Percentiles rank a stretch among this genome's conserved stretches.
These are phyloP conservation scores for Pachyseris speciosa DNA, from an alignment of 64 coral and sea anemone genomes.

Conservation along the genomic window DNA sequence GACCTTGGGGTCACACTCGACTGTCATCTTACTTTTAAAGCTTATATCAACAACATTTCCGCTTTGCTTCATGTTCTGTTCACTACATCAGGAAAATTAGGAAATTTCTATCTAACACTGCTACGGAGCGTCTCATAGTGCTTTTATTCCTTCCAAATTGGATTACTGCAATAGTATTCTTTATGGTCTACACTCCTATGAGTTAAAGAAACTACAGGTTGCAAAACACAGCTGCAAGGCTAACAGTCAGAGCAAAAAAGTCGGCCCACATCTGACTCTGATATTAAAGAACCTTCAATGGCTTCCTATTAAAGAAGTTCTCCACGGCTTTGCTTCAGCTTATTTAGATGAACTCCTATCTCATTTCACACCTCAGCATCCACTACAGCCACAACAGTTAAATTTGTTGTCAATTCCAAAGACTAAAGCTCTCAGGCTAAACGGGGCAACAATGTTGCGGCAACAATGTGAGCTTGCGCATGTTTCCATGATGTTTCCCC, in stretches of 20 bases:
- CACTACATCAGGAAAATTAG: no score
- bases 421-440: no score
- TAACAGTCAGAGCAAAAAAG: background rate
- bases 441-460: no score
- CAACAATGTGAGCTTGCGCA: no score
- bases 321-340: no score
- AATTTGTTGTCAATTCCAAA: no score
- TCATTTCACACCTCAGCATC: background rate
- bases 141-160: background rate
- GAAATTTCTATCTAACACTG: background rate
- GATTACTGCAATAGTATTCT: constrained; percentile 31
- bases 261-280: background rate
- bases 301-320: background rate
- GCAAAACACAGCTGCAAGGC: background rate
- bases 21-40: background rate
- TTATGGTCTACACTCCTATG: background rate
- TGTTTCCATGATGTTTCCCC: no score
- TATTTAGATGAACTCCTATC: background rate
- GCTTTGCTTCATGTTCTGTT: background rate
- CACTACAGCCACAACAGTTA: no score
- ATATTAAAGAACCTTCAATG: background rate
- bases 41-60: background rate
- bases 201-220: background rate
- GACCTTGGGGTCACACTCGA: constrained; percentile 19
- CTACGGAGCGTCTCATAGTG: background rate